These are phyloP conservation scores for Physocephala rufipes DNA, from an alignment of 2,888 invertebrate species.

Conservation along the genomic window DNA sequence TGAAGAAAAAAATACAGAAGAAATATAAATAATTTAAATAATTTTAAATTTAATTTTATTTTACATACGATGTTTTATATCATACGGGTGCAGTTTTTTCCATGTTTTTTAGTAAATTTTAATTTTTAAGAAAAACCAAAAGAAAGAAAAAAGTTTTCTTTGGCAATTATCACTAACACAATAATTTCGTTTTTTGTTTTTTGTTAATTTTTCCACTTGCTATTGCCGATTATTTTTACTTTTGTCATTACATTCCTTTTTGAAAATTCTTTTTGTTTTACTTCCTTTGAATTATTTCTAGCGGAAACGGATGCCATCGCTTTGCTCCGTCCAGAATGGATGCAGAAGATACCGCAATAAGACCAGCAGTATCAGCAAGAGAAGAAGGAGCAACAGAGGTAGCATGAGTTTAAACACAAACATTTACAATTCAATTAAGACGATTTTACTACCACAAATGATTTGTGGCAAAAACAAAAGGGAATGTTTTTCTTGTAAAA, in stretches of 20 bases:
- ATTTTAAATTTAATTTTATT: background rate
- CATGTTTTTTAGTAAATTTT: background rate
- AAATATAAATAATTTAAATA: background rate
- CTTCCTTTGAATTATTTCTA: background rate
- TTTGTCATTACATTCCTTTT: background rate
- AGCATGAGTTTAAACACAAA: constrained; percentile 15
- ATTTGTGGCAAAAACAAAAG: constrained; percentile 23
- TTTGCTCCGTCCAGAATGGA: background rate
- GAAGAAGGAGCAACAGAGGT: background rate
- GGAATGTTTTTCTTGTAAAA: background rate
- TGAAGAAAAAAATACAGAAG: background rate
- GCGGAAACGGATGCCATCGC: background rate
- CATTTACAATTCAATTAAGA: constrained; percentile 34
- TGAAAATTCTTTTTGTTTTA: background rate
- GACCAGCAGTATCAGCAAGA: background rate
- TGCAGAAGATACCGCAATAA: background rate
- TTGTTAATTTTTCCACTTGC: too few relatives aligned
- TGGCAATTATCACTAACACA: background rate
- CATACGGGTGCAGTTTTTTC: background rate
- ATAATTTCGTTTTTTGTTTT: background rate
- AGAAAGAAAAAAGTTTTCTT: background rate
- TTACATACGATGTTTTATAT: too few relatives aligned
- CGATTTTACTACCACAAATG: constrained; percentile 32
- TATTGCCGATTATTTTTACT: too few relatives aligned
- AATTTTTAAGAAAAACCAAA: background rate